Base-by-base conservation (phyloP, 2,888 invertebrate genomes). In the Ferdinandea cuprea region DNA sequence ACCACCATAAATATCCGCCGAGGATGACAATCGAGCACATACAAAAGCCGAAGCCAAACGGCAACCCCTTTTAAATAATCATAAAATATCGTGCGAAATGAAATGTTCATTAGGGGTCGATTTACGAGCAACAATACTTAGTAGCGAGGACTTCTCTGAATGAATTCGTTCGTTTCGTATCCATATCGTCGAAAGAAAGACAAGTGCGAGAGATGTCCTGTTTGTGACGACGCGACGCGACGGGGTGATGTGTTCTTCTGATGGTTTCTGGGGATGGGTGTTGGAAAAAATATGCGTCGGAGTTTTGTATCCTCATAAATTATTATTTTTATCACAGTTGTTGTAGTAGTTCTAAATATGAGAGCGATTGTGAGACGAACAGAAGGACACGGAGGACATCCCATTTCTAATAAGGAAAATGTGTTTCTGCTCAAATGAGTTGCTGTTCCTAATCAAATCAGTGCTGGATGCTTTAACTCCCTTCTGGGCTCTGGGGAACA, bases 31-130 rank as follows among this genome's bases (percentile, higher is more conserved):
- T 66, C 65, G 76, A 65, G 63, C 56, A 63, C 58, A 81, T 77
- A 81, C n/a, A n/a, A n/a, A 71, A 66, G 72, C 71, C 71, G 65
- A 77, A 21, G 17, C 44, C 58, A 50, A 71, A 44, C 40, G 69
- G 30, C 65, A 78, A 83, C 78, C 83, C 83, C 81, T 73, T 83
- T 83, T 83, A 83, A 83, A 83, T 83, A 83, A 83, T 83, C 83
- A 78, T 83, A 83, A 83, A 83, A 83, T 83, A 83, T 83, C 83
- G 83, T 83, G 83, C 83, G 83, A 83, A 83, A 83, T 83, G 83
- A 83, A 83, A 78, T 79, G 84, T 79, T 84, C 84, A 84, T 84
- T 84, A 84, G 84, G 83, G 84, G 84, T 84, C 84, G 84, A 84
- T 84, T 84, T 84, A 84, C 84, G 78, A 83, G 72, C 61, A 9